These are phyloP conservation scores for Esox masquinongy DNA, from an alignment of 2,797 vertebrate species.

Conservation along the genomic window DNA sequence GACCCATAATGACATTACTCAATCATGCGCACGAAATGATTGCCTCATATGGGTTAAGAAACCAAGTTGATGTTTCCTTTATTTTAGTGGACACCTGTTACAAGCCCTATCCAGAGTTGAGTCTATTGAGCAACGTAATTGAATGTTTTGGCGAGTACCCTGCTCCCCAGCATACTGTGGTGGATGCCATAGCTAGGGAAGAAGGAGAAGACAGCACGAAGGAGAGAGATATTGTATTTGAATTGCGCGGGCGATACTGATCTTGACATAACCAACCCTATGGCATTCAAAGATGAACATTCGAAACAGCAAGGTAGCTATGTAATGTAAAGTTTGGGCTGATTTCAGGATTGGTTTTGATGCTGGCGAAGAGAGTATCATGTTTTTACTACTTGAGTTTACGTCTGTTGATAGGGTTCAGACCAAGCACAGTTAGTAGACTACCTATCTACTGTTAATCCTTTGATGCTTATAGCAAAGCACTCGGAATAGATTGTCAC, in stretches of 20 bases:
- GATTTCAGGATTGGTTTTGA: too few relatives aligned
- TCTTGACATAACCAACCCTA: not conserved
- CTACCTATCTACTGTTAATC: not conserved
- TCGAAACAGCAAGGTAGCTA: not conserved
- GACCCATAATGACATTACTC: too few relatives aligned
- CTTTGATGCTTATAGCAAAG: not conserved
- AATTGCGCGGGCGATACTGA: too few relatives aligned
- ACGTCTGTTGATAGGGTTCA: not conserved
- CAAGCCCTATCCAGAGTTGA: not conserved
- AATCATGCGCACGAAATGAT: too few relatives aligned
- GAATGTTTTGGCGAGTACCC: too few relatives aligned
- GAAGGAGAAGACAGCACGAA: not conserved
- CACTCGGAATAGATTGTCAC: not conserved
- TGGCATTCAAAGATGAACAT: not conserved
- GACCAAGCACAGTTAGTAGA: not conserved
- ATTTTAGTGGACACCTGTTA: too few relatives aligned
- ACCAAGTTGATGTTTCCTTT: too few relatives aligned
- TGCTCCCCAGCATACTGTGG: not conserved
- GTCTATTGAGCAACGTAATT: not conserved
- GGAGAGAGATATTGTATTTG: not conserved
- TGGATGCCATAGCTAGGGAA: too few relatives aligned
- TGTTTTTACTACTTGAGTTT: not conserved
- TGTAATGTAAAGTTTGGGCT: not conserved
- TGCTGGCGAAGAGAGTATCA: not conserved
- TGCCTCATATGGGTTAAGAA: too few relatives aligned